These are phyloP conservation scores for Nycticebus coucang DNA, from an alignment of 2,113 vertebrate species.

Conservation along the genomic window DNA sequence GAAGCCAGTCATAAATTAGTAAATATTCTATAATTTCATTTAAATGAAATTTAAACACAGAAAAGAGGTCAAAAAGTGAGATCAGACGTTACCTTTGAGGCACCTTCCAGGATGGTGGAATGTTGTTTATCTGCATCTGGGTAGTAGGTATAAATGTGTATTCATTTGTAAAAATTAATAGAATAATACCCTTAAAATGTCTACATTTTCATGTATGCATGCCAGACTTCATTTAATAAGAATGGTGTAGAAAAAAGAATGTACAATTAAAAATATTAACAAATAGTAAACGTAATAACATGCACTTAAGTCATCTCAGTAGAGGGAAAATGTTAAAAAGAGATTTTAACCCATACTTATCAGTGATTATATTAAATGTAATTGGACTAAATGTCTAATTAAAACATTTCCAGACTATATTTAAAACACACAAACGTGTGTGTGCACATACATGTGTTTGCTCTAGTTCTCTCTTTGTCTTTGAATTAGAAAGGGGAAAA, in stretches of 20 bases:
- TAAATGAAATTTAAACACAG: conserved; percentile 13
- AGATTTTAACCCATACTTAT: background rate
- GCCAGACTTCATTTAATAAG: background rate
- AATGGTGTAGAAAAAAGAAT: background rate
- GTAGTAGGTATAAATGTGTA: background rate
- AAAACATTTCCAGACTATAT: conserved; percentile 1
- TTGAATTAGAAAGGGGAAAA: background rate
- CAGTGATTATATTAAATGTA: background rate
- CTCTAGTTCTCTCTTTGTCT: background rate
- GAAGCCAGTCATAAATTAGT: background rate
- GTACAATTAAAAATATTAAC: background rate
- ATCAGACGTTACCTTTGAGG: background rate
- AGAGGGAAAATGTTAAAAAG: background rate
- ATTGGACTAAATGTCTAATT: background rate
- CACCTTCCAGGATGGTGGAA: background rate
- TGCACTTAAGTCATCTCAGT: background rate
- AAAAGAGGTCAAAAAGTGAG: background rate
- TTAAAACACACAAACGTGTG: background rate
- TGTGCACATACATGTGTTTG: too few relatives aligned
- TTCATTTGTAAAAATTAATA: background rate
- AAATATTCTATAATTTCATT: background rate
- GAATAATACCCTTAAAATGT: background rate
- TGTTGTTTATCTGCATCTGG: background rate
- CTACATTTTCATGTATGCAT: background rate
- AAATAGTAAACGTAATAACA: background rate